These are phyloP conservation scores for Heterodera carotae DNA, from an alignment of 1,140 invertebrate species.

Conservation along the genomic window DNA sequence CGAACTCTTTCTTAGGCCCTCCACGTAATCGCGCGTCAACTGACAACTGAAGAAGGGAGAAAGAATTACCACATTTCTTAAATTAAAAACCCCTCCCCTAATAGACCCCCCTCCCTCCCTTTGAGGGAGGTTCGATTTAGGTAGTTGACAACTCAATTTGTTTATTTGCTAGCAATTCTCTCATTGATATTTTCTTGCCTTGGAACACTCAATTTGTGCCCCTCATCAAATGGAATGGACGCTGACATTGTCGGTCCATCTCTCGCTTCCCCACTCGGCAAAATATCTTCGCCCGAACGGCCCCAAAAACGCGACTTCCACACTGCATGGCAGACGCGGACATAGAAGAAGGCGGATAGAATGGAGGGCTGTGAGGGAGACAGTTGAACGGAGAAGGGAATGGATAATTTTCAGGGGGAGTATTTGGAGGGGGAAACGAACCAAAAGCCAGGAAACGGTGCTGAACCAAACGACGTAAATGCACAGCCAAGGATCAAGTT, in stretches of 20 bases:
- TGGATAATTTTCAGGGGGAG: no score
- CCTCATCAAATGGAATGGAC: neutral
- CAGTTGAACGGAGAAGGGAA: neutral
- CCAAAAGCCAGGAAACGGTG: slow-evolving; percentile 56
- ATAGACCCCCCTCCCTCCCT: no score
- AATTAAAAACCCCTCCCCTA: no score
- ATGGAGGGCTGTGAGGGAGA: slow-evolving; percentile 45
- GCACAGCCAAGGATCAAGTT: slow-evolving; percentile 20
- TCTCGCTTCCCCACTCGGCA: slow-evolving; percentile 1
- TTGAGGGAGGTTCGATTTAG: no score
- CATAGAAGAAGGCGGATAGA: slow-evolving; percentile 55
- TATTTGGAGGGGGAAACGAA: no score
- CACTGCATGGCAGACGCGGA: slow-evolving; percentile 49
- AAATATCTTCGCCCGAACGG: slow-evolving; percentile 14
- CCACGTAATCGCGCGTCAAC: slow-evolving; percentile 54
- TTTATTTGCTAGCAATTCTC: no score
- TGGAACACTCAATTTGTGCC: neutral
- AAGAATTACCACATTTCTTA: no score
- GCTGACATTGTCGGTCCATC: neutral
- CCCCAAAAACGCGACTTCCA: slow-evolving; percentile 41
- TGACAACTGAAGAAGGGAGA: no score
- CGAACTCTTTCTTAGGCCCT: slow-evolving; percentile 50
- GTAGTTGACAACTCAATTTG: no score
- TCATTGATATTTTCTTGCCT: no score
- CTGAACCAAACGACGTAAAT: slow-evolving; percentile 58